Percentiles rank a stretch among this genome's conserved stretches.
Evolutionary conservation across 2,797 vertebrate species (phyloP).

Genomic region (Myotis daubentonii): DNA sequence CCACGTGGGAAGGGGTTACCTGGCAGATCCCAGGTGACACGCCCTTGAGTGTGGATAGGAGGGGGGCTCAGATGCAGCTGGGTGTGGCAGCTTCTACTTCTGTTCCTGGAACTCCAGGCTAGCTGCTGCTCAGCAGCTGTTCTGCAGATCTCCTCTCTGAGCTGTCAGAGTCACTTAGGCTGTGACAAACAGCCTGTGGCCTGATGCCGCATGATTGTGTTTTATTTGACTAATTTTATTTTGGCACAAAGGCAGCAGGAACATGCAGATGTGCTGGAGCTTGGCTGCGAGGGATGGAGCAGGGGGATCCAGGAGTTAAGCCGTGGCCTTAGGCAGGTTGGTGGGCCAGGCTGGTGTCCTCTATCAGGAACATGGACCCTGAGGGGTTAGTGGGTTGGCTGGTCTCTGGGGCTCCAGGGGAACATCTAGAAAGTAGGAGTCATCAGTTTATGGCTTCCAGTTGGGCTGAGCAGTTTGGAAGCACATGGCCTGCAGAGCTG

Average conservation of each 20-base stretch:
- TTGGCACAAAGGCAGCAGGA: conserved; percentile 58
- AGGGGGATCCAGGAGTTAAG: background rate
- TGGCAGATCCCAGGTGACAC: background rate
- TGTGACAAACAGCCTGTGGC: conserved; percentile 45
- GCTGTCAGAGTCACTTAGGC: conserved; percentile 76
- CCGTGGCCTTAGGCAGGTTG: background rate
- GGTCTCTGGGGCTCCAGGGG: background rate
- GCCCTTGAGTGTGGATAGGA: background rate
- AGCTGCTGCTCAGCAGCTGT: background rate
- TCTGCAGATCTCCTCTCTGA: background rate
- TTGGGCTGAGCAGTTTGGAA: background rate
- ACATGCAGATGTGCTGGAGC: background rate
- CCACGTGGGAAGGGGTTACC: accelerated
- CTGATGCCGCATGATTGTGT: background rate
- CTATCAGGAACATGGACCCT: background rate
- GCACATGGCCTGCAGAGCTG: background rate
- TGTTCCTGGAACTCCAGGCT: background rate
- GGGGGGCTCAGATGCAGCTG: background rate
- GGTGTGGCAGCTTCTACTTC: background rate
- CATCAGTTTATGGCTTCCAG: background rate
- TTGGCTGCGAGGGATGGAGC: conserved; percentile 25
- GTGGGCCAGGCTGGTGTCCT: background rate
- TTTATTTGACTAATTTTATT: conserved; percentile 70
- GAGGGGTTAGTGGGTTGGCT: too few relatives aligned
- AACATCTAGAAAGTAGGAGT: background rate